Evolutionary conservation across 2,797 vertebrate genomes (phyloP).

Genomic region (Eulemur albifrons): DNA sequence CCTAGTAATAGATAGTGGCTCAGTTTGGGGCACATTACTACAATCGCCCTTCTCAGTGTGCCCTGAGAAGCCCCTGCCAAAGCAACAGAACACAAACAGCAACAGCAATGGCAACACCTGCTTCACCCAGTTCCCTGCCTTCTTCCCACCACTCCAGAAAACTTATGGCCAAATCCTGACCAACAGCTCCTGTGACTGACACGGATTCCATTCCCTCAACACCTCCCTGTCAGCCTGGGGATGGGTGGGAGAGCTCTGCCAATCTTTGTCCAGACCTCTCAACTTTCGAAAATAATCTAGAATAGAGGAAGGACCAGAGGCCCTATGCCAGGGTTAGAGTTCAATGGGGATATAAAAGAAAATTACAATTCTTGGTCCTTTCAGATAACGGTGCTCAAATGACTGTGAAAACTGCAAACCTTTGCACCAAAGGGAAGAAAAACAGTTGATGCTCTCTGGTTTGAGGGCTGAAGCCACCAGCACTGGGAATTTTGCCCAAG

Average conservation of each 20-base stretch:
- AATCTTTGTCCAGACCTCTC: not conserved
- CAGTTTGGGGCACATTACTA: accelerated
- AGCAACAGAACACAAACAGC: not conserved
- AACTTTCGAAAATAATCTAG: not conserved
- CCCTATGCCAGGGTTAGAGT: not conserved
- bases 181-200: not conserved
- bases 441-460: not conserved
- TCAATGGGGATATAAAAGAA: not conserved
- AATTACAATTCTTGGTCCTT: not conserved
- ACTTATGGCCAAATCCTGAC: not conserved
- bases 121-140: accelerated
- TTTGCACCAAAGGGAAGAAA: not conserved
- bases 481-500: not conserved
- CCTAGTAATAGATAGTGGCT: not conserved
- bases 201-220: no score
- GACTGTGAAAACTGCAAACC: not conserved
- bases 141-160: not conserved
- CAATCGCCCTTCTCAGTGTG: not conserved
- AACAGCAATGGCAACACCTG: not conserved
- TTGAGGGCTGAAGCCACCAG: not conserved
- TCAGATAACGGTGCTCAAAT: not conserved
- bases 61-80: not conserved
- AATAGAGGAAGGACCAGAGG: not conserved
- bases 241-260: no score
- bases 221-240: not conserved